Evolutionary conservation across 1,140 invertebrate species (phyloP), one percentile per base, ranked within the genome.

Genomic region (Periplaneta americana): DNA sequence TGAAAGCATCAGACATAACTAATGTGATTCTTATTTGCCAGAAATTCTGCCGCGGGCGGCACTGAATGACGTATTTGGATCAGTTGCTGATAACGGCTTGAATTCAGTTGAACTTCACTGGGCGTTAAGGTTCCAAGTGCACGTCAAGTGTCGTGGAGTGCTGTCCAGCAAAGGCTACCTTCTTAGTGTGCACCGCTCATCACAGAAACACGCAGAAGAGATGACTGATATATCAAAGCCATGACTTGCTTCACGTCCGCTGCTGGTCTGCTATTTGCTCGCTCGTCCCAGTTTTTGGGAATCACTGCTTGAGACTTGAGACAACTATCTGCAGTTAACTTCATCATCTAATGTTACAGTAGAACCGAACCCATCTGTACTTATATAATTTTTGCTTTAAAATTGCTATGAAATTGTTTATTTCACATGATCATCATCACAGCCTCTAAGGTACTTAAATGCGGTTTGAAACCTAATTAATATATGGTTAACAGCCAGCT

Each of bases 121-220:
- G 96, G 92, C 93, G 17, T 89, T 93, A 48, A 90, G 95, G 81
- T 98, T 97, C 87, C 95, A 97, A 85, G 93, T 97, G 0, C 93
- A 98, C 85, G 92, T 98, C 0, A 97, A 96, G 86, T 96, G 96
- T 86, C 91, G 97, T 78, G 97, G 97, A 18, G 96, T 98, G 22
- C 90, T 98, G 36, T 93, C 95, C 5, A 92, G 93, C 35, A 98
- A 98, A 87, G 97, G 97, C 17, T 98, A 94, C 83, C 88, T 95
- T 48, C 85, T 94, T 80, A 85, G 85, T 66, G 81, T 81, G 17
- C 81, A 33, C 33, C 74, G 75, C 1, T 34, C 36, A 33, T 17
- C 76, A 35, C 34, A 34, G 28, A 78, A 78, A 15, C 22, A 28
- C 2, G 76, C 15, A 78, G 10, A 15, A n/a, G n/a, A 8, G 22